phyloP scores from a whole-genome alignment of 2,888 invertebrate species.

The Sipha maydis region DNA sequence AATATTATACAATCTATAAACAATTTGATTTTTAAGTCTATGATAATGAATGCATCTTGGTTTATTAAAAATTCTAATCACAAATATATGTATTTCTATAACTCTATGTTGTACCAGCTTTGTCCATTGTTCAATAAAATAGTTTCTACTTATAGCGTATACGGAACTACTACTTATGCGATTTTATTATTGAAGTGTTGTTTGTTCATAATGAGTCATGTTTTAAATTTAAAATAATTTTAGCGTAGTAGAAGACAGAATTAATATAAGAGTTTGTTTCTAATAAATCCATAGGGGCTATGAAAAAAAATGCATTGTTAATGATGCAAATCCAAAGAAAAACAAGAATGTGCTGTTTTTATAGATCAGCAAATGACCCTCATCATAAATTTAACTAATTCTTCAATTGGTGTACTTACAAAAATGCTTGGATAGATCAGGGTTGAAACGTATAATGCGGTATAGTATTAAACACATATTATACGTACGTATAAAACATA shows the following conservation, averaged over 20 bases:
- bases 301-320: neutral
- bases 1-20: neutral
- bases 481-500: no score
- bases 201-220: conserved; percentile 7
- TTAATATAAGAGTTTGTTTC: neutral
- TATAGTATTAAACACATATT: no score
- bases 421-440: neutral
- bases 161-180: conserved; percentile 19
- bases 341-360: neutral
- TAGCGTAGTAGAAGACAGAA: neutral
- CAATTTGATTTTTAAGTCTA: conserved; percentile 13
- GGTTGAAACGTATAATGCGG: no score
- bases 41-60: neutral
- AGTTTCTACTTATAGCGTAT: conserved; percentile 11
- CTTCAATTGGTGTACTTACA: neutral
- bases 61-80: conserved; percentile 38
- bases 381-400: conserved; percentile 5
- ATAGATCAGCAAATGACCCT: conserved; percentile 24
- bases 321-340: conserved; percentile 3
- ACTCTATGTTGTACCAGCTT: neutral
- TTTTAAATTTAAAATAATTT: conserved; percentile 29
- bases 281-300: conserved; percentile 41
- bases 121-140: conserved; percentile 34
- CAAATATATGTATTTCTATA: conserved; percentile 6
- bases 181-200: conserved; percentile 29